Evolutionary conservation across 2,888 invertebrate genomes (phyloP).

Genomic region (Carcina quercana): DNA sequence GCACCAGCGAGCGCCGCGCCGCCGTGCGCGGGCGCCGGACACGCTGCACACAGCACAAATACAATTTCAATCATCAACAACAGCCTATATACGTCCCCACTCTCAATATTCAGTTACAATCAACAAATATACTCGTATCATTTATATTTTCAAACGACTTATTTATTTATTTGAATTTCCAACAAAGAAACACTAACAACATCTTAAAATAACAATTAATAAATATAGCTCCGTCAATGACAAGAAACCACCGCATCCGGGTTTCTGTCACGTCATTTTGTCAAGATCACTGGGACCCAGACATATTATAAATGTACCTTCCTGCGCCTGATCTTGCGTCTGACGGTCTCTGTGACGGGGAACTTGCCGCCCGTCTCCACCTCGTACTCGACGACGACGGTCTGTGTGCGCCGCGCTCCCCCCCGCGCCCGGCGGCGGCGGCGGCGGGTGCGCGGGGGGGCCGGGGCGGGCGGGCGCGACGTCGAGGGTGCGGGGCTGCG

Average conservation of each 20-base stretch:
- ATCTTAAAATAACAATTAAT: too few species aligned
- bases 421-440: not conserved
- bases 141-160: too few species aligned
- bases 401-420: slow-evolving; percentile 43
- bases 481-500: slow-evolving; percentile 17
- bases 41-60: not conserved
- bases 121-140: too few species aligned
- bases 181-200: not conserved
- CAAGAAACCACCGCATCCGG: too few species aligned
- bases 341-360: slow-evolving; percentile 70
- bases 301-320: too few species aligned
- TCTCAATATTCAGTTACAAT: too few species aligned
- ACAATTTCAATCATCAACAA: not conserved
- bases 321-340: slow-evolving; percentile 48
- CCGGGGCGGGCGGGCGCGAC: slow-evolving; percentile 16
- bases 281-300: too few species aligned
- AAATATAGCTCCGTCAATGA: too few species aligned
- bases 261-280: too few species aligned
- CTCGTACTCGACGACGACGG: slow-evolving; percentile 80
- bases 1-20: slow-evolving; percentile 53
- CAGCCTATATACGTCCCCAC: not conserved
- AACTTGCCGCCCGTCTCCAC: slow-evolving; percentile 77
- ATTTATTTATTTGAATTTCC: too few species aligned
- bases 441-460: slow-evolving; percentile 5
- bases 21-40: slow-evolving; percentile 49